Conservation (phyloP, 2,797 vertebrate genomes). For the Rhinella marina region DNA sequence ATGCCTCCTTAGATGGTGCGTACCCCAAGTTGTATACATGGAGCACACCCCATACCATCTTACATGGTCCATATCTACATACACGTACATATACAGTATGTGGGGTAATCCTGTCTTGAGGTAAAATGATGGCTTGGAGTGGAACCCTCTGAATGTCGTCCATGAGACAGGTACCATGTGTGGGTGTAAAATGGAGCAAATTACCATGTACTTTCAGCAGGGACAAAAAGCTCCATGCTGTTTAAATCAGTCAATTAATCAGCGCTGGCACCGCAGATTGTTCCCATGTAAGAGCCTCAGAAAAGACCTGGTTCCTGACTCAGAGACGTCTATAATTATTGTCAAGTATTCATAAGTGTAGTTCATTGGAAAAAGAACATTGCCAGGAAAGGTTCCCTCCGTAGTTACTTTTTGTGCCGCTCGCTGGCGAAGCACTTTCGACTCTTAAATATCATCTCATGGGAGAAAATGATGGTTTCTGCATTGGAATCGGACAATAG, state of each 20-base stretch:
- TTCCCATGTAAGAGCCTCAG: slow-evolving; percentile 24
- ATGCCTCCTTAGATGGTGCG: neutral
- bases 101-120: neutral
- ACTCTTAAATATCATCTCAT: neutral
- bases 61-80: neutral
- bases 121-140: slow-evolving; percentile 1
- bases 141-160: neutral
- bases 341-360: slow-evolving; percentile 34
- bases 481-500: neutral
- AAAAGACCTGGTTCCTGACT: slow-evolving; percentile 52
- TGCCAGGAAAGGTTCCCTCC: slow-evolving; percentile 17
- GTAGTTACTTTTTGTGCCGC: neutral
- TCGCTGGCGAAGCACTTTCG: slow-evolving; percentile 3
- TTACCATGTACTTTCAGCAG: slow-evolving; percentile 53
- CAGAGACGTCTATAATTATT: slow-evolving; percentile 48
- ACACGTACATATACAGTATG: neutral
- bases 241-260: slow-evolving; percentile 52
- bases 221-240: slow-evolving; percentile 47
- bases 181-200: slow-evolving; percentile 52
- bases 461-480: neutral
- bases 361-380: slow-evolving; percentile 48
- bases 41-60: neutral
- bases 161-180: slow-evolving; percentile 36
- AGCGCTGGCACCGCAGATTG: slow-evolving; percentile 8
- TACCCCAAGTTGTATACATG: neutral